phyloP scores from a whole-genome alignment of 2,888 invertebrate species.

The Leptopterna dolabrata region DNA sequence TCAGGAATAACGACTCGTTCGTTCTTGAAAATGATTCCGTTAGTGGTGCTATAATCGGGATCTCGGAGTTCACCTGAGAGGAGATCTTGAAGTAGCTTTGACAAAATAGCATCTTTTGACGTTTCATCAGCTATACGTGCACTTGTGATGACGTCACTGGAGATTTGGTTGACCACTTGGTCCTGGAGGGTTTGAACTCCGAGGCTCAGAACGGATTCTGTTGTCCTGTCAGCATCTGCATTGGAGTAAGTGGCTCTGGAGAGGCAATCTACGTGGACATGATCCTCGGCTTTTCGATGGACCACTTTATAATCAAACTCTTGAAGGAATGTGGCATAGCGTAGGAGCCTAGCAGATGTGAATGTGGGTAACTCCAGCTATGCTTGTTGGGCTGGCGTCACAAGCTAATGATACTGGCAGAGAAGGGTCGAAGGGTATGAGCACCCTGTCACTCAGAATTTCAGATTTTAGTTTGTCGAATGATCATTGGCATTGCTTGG shows the following conservation, averaged over 20 bases:
- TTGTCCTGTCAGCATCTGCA: not conserved
- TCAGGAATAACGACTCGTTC: constrained; percentile 58
- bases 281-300: constrained; percentile 25
- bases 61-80: not conserved
- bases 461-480: constrained; percentile 60
- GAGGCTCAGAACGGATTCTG: not conserved
- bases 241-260: constrained; percentile 13
- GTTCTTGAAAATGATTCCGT: constrained; percentile 55
- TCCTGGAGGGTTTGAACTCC: not conserved
- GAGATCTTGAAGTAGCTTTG: not conserved
- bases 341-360: constrained; percentile 6
- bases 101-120: not conserved
- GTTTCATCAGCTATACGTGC: constrained; percentile 17
- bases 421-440: constrained; percentile 60
- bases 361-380: constrained; percentile 52
- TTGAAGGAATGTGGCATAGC: constrained; percentile 44
- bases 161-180: constrained; percentile 17
- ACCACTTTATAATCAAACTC: constrained; percentile 10
- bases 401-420: constrained; percentile 58
- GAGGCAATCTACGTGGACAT: constrained; percentile 54
- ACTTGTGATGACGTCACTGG: constrained; percentile 10
- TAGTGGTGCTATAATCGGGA: not conserved
- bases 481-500: constrained; percentile 58
- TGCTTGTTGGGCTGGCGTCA: constrained; percentile 57
- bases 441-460: constrained; percentile 59